Percentiles rank a stretch among this genome's conserved stretches.
These are phyloP conservation scores for Hyperoodon ampullatus DNA, from an alignment of 2,113 vertebrate species.

Conservation along the genomic window DNA sequence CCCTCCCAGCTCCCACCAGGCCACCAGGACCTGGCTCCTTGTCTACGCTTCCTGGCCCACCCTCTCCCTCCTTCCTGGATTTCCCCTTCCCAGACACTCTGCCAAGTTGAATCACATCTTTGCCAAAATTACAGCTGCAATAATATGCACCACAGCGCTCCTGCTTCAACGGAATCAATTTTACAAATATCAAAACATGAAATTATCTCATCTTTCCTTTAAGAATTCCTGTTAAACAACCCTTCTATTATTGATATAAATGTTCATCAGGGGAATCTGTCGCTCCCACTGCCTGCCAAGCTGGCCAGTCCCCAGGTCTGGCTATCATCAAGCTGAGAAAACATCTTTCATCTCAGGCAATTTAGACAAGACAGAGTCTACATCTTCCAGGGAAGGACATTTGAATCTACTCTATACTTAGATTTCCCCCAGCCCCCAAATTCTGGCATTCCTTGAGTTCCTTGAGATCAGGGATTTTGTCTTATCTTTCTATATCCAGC, in stretches of 20 bases:
- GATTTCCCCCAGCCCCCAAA: background rate
- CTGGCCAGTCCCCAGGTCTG: conserved; percentile 38
- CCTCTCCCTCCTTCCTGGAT: background rate
- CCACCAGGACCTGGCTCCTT: background rate
- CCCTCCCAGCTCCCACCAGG: background rate
- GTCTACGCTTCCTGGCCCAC: background rate
- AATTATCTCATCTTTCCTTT: conserved; percentile 82
- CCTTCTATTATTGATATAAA: conserved; percentile 77
- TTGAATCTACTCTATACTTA: background rate
- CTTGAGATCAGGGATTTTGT: background rate
- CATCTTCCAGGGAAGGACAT: background rate
- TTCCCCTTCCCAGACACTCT: conserved; percentile 60
- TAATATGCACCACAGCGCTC: conserved; percentile 48
- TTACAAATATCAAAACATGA: conserved; percentile 80
- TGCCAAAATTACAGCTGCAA: conserved; percentile 72
- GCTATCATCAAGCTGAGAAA: background rate
- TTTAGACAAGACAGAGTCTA: background rate
- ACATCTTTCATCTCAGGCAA: background rate
- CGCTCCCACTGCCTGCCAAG: background rate
- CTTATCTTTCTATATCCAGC: background rate
- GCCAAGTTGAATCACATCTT: conserved; percentile 66
- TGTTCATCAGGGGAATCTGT: conserved; percentile 53
- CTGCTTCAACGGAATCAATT: conserved; percentile 63
- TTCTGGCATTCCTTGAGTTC: background rate
- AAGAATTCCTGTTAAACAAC: conserved; percentile 76